These are phyloP conservation scores for Trichoplusia ni DNA, from an alignment of 1,140 invertebrate species.

Conservation along the genomic window DNA sequence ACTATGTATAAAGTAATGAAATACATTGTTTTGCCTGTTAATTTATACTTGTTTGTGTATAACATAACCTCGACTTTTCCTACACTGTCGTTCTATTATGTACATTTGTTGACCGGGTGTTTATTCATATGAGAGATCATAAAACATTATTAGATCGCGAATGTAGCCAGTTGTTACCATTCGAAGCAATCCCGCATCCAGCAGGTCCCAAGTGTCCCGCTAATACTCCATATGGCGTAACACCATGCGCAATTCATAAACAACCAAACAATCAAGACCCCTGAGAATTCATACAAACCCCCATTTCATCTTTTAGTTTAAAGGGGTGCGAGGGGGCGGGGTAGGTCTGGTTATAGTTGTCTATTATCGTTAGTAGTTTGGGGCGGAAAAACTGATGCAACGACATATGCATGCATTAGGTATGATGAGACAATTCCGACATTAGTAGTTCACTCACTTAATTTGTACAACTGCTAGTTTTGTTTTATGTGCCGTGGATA, in stretches of 20 bases:
- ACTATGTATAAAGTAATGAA: no score
- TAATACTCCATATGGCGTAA: slow-evolving; percentile 79
- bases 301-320: neutral
- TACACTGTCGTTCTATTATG: no score
- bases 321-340: neutral
- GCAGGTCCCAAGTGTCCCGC: slow-evolving; percentile 72
- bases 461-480: slow-evolving; percentile 63
- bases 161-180: slow-evolving; percentile 74
- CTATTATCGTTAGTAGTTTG: slow-evolving; percentile 64
- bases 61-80: no score
- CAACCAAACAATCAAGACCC: slow-evolving; percentile 54
- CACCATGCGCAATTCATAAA: slow-evolving; percentile 61
- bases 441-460: slow-evolving; percentile 61
- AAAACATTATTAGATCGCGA: slow-evolving; percentile 34
- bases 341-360: slow-evolving; percentile 49
- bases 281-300: slow-evolving; percentile 3
- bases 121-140: neutral
- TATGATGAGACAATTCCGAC: slow-evolving; percentile 71
- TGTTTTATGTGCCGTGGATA: no score
- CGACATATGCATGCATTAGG: slow-evolving; percentile 80
- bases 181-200: slow-evolving; percentile 65
- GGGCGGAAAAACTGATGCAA: slow-evolving; percentile 73
- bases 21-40: no score
- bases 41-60: no score
- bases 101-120: no score